Evolutionary conservation across 2,888 invertebrate genomes (phyloP).

Genomic region (Acheta domesticus): DNA sequence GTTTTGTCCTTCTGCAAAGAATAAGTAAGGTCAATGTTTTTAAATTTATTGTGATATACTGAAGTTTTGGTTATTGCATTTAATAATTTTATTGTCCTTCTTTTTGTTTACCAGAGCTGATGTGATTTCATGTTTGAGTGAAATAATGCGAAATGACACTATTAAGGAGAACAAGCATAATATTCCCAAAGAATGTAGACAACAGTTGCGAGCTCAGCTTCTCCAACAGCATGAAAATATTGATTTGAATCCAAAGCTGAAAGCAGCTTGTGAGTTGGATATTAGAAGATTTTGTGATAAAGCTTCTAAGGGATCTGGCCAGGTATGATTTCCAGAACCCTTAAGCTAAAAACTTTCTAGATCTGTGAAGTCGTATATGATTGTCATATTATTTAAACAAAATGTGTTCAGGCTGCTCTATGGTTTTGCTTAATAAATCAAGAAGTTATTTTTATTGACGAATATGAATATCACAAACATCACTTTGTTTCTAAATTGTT

Average conservation of each 20-base stretch:
- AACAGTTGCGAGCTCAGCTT: slow-evolving; percentile 85
- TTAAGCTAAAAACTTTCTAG: background rate
- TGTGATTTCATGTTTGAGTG: slow-evolving; percentile 83
- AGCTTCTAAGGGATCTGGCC: slow-evolving; percentile 62
- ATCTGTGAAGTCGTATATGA: background rate
- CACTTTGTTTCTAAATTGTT: too few relatives aligned
- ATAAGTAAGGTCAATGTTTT: slow-evolving; percentile 44
- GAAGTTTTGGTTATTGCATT: background rate
- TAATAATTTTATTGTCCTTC: background rate
- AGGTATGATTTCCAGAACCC: slow-evolving; percentile 45
- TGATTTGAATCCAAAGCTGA: slow-evolving; percentile 78
- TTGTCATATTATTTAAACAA: too few relatives aligned
- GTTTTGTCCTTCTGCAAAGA: slow-evolving; percentile 51
- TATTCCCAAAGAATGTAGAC: slow-evolving; percentile 83
- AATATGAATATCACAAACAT: too few relatives aligned
- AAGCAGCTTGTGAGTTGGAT: slow-evolving; percentile 76
- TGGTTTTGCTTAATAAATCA: too few relatives aligned
- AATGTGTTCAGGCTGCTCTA: too few relatives aligned
- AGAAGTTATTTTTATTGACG: too few relatives aligned
- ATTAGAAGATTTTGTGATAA: slow-evolving; percentile 69
- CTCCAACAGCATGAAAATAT: slow-evolving; percentile 89
- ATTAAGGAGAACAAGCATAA: slow-evolving; percentile 69
- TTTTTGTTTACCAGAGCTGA: slow-evolving; percentile 49
- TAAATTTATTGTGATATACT: too few relatives aligned
- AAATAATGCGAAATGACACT: slow-evolving; percentile 85